phyloP scores from a whole-genome alignment of 2,888 invertebrate genomes.

The Stratiomys singularior region DNA sequence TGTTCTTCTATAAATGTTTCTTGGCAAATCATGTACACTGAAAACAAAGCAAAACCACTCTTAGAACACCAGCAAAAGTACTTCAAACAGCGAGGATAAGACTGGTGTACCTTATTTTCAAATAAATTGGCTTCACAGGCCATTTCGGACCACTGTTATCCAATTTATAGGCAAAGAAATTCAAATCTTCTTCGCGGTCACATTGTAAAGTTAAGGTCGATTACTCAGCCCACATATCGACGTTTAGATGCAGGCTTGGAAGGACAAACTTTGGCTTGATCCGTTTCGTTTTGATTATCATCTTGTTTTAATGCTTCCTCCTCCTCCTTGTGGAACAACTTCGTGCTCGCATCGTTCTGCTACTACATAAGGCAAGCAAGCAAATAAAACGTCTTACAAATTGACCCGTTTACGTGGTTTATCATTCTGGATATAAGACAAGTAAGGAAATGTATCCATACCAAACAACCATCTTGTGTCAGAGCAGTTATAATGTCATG shows the following conservation, averaged over 20 bases:
- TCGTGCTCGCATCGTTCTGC: background rate
- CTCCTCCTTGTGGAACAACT: background rate
- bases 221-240: too few species aligned
- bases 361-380: background rate
- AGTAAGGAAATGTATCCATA: too few species aligned
- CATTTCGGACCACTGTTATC: constrained; percentile 13
- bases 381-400: background rate
- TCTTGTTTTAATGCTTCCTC: background rate
- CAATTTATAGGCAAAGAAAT: constrained; percentile 16
- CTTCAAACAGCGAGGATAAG: background rate
- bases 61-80: background rate
- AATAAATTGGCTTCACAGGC: constrained; percentile 4
- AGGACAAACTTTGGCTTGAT: background rate
- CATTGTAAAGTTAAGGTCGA: background rate
- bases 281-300: constrained; percentile 4
- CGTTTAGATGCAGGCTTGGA: background rate
- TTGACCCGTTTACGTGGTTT: background rate
- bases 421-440: too few species aligned
- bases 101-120: background rate
- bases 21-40: background rate
- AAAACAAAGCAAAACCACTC: background rate
- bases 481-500: too few species aligned
- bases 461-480: background rate
- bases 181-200: background rate
- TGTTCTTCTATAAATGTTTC: background rate